Evolutionary conservation across 2,888 invertebrate genomes (phyloP).

Genomic region (Branchipolynoe longqiensis): DNA sequence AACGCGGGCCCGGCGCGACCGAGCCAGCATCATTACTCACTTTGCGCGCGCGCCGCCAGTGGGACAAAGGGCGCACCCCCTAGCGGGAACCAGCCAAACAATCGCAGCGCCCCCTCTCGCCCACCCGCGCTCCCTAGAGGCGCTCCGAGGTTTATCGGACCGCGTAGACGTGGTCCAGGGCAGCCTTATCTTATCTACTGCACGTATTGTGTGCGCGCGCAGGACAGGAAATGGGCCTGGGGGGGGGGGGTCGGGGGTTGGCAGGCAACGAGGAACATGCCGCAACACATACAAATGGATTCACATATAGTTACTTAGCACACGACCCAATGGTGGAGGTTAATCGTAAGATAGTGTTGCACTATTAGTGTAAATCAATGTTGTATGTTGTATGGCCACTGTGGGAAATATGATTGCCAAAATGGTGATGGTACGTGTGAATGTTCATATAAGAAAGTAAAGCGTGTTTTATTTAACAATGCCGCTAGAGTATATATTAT

Average conservation of each 20-base stretch:
- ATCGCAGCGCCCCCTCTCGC: not conserved
- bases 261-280: not conserved
- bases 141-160: not conserved
- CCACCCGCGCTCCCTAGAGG: not conserved
- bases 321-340: too few species aligned
- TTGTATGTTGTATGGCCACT: too few species aligned
- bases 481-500: too few species aligned
- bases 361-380: too few species aligned
- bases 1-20: slow-evolving; percentile 1
- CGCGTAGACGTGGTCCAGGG: not conserved
- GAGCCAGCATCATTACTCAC: slow-evolving; percentile 15
- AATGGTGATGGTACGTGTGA: too few species aligned
- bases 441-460: too few species aligned
- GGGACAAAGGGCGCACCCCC: slow-evolving; percentile 5
- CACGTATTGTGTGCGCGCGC: not conserved
- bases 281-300: not conserved
- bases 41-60: not conserved
- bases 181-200: slow-evolving; percentile 27
- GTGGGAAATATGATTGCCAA: too few species aligned
- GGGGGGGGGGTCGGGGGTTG: not conserved
- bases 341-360: too few species aligned
- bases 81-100: slow-evolving; percentile 4
- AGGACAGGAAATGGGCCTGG: not conserved
- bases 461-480: too few species aligned
- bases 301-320: too few species aligned